These are phyloP conservation scores for Rynchops niger DNA, from an alignment of 2,113 vertebrate species.

Conservation along the genomic window DNA sequence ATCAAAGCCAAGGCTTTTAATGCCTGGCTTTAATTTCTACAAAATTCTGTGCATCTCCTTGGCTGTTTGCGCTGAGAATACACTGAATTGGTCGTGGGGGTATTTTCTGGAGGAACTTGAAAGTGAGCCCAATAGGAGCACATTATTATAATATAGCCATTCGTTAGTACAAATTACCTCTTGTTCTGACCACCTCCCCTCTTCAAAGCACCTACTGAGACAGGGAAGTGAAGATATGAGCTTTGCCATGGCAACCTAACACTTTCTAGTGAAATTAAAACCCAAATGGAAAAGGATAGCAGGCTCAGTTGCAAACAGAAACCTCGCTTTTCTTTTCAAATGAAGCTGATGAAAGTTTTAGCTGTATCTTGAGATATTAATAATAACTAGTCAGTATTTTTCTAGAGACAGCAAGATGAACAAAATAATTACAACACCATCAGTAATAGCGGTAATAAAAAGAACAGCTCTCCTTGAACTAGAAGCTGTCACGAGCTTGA, in stretches of 20 bases:
- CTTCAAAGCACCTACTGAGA: constrained; percentile 30
- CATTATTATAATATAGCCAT: background rate
- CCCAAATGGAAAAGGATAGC: constrained; percentile 10
- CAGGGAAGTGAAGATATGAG: background rate
- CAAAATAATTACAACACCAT: constrained; percentile 9
- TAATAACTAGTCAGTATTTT: constrained; percentile 8
- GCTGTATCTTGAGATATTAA: constrained; percentile 16
- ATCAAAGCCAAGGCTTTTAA: background rate
- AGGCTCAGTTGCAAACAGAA: background rate
- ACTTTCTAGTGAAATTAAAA: constrained; percentile 51
- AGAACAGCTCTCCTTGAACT: background rate
- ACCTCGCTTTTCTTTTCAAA: background rate
- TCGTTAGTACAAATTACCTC: constrained; percentile 37
- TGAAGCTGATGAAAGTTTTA: constrained; percentile 2
- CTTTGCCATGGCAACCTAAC: constrained; percentile 59
- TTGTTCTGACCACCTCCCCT: constrained; percentile 24
- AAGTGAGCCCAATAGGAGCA: background rate
- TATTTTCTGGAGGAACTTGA: background rate
- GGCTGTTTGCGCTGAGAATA: background rate
- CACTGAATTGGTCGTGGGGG: background rate
- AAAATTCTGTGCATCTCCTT: background rate
- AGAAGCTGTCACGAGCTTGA: constrained; percentile 24
- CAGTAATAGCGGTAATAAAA: background rate
- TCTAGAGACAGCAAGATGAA: background rate
- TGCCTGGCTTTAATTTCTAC: background rate